Evolutionary conservation across 2,797 vertebrate species (phyloP), one percentile per base, ranked within the genome.

Genomic region (Anabas testudineus): DNA sequence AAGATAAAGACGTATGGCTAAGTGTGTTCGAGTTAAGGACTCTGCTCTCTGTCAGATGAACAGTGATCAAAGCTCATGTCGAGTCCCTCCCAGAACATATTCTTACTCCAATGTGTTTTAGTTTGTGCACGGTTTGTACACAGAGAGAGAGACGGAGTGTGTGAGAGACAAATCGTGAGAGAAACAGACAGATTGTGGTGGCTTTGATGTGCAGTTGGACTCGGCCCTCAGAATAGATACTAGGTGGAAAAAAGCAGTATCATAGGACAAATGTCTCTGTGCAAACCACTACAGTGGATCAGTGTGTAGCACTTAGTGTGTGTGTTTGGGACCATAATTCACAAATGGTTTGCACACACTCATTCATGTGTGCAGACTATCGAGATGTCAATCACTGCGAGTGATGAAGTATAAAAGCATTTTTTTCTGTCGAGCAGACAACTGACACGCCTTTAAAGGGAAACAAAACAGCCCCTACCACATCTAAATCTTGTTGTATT

Each of bases 401-500:
- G 83, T 71, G 84, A 87, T 86, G 84, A 87, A 87, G 87, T 67
- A 76, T 79, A 84, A 84, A 85, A 82, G 79, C 28, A 37, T 45
- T 10, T 81, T 83, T 84, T 78, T 83, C 67, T 62, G 71, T 81
- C 74, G 54, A 80, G 63, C 60, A 63, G 88, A 91, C 89, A 85
- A 83, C 86, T 48, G 84, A 90, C 86, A 87, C 79, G 89, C 88
- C 87, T 85, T 91, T 86, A 85, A 86, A 88, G 82, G 84, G 89
- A 90, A 90, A 90, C 87, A 88, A 90, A 89, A 86, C 90, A 89
- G 80, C 74, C 76, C 77, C 76, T 36, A 84, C 93, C 92, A 93
- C 92, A 94, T 93, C 87, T 89, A 83, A 91, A 90, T 85, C 80
- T 53, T 73, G 72, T 88, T 83, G 73, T 85, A 74, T 75, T 90